Evolutionary conservation across 2,888 invertebrate species (phyloP).

Genomic region (Lasius platythorax): DNA sequence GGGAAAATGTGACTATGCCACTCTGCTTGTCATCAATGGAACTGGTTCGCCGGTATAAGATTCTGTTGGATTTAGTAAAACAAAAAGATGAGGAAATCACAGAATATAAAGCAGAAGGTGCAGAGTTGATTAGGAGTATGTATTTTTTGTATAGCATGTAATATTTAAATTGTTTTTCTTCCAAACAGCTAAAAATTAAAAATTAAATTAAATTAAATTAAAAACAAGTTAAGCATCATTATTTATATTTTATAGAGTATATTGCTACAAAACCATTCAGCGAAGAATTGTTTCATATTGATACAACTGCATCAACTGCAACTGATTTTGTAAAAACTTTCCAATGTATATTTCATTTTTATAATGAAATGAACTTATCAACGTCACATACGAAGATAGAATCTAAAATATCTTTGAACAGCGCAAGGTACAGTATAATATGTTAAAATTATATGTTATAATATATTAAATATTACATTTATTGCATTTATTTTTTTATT

Average conservation of each 20-base stretch:
- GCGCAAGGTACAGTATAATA: slow-evolving; percentile 54
- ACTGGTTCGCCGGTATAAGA: slow-evolving; percentile 72
- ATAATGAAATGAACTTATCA: slow-evolving; percentile 57
- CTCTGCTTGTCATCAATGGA: slow-evolving; percentile 76
- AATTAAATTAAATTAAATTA: neutral
- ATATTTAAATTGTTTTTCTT: slow-evolving; percentile 2
- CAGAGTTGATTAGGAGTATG: slow-evolving; percentile 80
- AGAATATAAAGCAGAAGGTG: slow-evolving; percentile 82
- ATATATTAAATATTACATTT: neutral
- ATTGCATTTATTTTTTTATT: neutral
- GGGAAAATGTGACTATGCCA: slow-evolving; percentile 78
- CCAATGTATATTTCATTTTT: slow-evolving; percentile 67
- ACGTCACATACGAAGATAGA: neutral
- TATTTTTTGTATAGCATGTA: slow-evolving; percentile 10
- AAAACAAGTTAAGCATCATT: neutral
- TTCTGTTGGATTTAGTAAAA: slow-evolving; percentile 77
- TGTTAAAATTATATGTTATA: neutral
- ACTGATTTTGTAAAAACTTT: slow-evolving; percentile 66
- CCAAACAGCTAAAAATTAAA: slow-evolving; percentile 4
- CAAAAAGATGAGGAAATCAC: slow-evolving; percentile 82
- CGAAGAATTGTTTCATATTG: slow-evolving; percentile 69
- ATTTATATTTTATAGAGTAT: slow-evolving; percentile 72
- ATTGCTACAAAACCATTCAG: slow-evolving; percentile 78
- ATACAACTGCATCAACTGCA: slow-evolving; percentile 42
- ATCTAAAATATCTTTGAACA: neutral